A percentile compares a stretch with the other conserved stretches of the same genome.
Evolutionary conservation across 2,113 vertebrate genomes (phyloP).

Genomic region (Oostethus manadensis): DNA sequence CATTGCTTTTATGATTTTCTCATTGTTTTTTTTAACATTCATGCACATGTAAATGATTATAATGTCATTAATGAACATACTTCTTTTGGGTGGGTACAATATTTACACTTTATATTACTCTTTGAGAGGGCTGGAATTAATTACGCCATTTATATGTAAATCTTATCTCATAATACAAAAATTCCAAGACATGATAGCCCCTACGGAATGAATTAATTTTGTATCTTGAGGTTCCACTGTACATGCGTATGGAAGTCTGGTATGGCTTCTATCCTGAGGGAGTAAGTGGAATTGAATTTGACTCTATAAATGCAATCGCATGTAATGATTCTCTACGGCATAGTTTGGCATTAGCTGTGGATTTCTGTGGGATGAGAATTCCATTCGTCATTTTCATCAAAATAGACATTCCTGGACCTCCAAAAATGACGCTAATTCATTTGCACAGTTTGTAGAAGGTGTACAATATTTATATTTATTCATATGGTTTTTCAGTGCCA

Average conservation of each 20-base stretch:
- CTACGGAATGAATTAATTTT: too few species aligned
- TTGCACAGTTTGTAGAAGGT: constrained; percentile 19
- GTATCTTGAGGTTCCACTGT: too few species aligned
- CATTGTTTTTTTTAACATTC: too few species aligned
- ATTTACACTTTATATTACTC: too few species aligned
- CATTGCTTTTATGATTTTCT: too few species aligned
- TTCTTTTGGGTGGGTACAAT: too few species aligned
- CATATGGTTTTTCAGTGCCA: constrained; percentile 1
- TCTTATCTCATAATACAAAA: too few species aligned
- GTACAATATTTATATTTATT: constrained; percentile 24
- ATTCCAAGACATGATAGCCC: too few species aligned
- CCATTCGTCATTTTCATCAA: constrained; percentile 45
- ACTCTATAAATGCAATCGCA: constrained; percentile 51
- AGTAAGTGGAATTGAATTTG: constrained; percentile 42
- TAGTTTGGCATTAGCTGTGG: constrained; percentile 38
- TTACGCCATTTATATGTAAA: too few species aligned
- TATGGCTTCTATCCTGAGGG: constrained; percentile 29
- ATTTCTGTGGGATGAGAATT: constrained; percentile 45
- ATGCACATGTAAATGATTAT: too few species aligned
- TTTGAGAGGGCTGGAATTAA: too few species aligned
- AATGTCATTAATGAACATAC: too few species aligned
- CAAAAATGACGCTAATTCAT: constrained; percentile 31
- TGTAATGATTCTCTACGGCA: constrained; percentile 35
- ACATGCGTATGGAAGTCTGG: neutral
- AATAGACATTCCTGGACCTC: constrained; percentile 36